phyloP scores from a whole-genome alignment of 2,888 invertebrate genomes.

The Stenodema calcarata region DNA sequence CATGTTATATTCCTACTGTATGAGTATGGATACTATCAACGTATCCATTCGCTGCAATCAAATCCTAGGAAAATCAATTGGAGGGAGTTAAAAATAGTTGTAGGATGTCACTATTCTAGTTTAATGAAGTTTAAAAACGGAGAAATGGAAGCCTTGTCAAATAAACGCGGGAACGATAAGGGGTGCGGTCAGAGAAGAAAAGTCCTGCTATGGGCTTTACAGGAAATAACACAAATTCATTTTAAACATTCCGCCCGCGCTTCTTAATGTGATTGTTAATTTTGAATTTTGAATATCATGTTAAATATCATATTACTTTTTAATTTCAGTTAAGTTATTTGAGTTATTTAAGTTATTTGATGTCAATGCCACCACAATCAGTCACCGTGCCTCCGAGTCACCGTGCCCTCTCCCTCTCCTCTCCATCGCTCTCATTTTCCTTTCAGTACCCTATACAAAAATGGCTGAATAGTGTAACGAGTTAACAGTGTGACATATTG shows the following conservation, averaged over 20 bases:
- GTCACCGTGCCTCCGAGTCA: conserved; percentile 1
- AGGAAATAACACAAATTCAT: not conserved
- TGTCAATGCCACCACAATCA: not conserved
- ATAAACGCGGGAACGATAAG: not conserved
- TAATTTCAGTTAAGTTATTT: too few relatives aligned
- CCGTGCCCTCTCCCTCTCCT: not conserved
- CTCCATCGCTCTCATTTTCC: not conserved
- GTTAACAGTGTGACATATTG: conserved; percentile 29
- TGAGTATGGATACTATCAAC: too few relatives aligned
- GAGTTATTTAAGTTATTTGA: too few relatives aligned
- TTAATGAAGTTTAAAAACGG: not conserved
- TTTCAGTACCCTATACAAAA: conserved; percentile 1
- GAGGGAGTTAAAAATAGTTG: too few relatives aligned
- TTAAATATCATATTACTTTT: too few relatives aligned
- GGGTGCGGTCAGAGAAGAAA: not conserved
- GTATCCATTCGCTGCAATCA: too few relatives aligned
- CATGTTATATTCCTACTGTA: too few relatives aligned
- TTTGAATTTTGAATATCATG: too few relatives aligned
- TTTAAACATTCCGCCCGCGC: too few relatives aligned
- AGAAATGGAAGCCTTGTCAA: not conserved
- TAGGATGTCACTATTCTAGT: too few relatives aligned
- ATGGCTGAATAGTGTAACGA: conserved; percentile 35
- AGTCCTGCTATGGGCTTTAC: not conserved
- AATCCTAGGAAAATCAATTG: too few relatives aligned
- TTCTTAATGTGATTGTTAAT: too few relatives aligned